Base-by-base conservation (phyloP, 2,888 invertebrate species). In the Apeira syringaria region DNA sequence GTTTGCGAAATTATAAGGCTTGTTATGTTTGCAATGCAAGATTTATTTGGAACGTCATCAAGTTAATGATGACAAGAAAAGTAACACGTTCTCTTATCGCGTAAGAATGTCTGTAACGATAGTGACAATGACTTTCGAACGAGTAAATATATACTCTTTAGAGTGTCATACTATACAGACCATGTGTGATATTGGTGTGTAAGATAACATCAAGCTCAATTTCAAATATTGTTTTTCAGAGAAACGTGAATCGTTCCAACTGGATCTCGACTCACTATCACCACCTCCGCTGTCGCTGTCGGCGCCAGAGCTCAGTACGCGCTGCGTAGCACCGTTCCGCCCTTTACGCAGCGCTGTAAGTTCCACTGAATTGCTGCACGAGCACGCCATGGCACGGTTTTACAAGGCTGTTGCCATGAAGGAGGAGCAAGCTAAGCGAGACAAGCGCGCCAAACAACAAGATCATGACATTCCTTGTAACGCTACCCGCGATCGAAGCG, bases 271-370 rank as follows among this genome's bases (percentile, higher is more conserved):
- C 50, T 92, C 92, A 42, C 80, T 94, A 32, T 91, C 94, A 24
- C 94, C 96, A 27, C 96, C 96, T 2, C 95, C 95, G 7, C 91
- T 96, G 59, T 96, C 96, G 0, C 88, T 96, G 34, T 96, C 96
- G 0, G 93, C 96, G 6, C 96, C 96, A 0, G 96, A 96, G 71
- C 79, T 96, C 44, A 93, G 94, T 61, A 66, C 84, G 22, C 77
- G 81, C 22, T 71, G 74, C 50, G 61, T 79, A 17, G 77, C 90
- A 64, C 91, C 91, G 8, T 88, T 91, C 32, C 91, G 93, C 60
- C 90, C 92, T 29, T 78, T 96, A 20, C 92, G 95, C 15, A 92
- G 93, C 57, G 94, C 95, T 0, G 94, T 95, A 13, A 96, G 96
- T 67, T 96, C 96, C 1, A 94, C 95, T 0, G 96, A 96, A 70